These are phyloP conservation scores for Antitype chi DNA, from an alignment of 2,888 invertebrate species.

Conservation along the genomic window DNA sequence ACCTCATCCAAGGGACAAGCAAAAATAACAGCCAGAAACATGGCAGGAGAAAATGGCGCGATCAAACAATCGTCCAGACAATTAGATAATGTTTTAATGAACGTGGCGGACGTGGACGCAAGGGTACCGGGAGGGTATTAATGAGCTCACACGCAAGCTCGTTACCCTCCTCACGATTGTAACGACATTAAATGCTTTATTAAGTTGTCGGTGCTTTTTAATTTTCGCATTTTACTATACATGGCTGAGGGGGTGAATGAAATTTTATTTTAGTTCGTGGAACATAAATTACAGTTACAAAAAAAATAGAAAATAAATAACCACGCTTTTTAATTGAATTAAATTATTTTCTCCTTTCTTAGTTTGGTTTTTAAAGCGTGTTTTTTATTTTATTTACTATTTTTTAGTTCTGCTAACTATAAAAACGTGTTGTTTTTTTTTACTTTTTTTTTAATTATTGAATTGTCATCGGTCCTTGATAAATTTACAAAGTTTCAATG, in stretches of 20 bases:
- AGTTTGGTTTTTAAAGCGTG: too few species aligned
- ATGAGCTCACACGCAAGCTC: conserved; percentile 66
- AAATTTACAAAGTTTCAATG: too few species aligned
- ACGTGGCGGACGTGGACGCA: conserved; percentile 48
- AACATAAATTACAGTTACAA: too few species aligned
- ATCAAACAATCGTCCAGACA: conserved; percentile 68
- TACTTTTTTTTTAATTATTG: too few species aligned
- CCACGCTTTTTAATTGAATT: too few species aligned
- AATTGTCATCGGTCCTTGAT: too few species aligned
- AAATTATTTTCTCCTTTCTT: too few species aligned
- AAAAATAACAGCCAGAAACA: conserved; percentile 29
- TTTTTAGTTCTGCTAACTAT: too few species aligned
- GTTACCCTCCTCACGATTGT: conserved; percentile 63
- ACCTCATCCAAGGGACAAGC: not conserved
- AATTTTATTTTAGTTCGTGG: too few species aligned
- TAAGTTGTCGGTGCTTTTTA: conserved; percentile 38
- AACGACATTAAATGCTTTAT: conserved; percentile 60
- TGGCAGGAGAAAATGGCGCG: conserved; percentile 28
- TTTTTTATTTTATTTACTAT: too few species aligned
- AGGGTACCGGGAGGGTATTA: conserved; percentile 43
- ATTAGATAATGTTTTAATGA: conserved; percentile 75
- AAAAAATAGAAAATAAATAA: too few species aligned
- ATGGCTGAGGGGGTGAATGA: not conserved
- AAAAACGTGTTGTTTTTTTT: too few species aligned
- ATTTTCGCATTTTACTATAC: conserved; percentile 27